Evolutionary conservation across 2,888 invertebrate genomes (phyloP).

Genomic region (Eucera pruinosa): DNA sequence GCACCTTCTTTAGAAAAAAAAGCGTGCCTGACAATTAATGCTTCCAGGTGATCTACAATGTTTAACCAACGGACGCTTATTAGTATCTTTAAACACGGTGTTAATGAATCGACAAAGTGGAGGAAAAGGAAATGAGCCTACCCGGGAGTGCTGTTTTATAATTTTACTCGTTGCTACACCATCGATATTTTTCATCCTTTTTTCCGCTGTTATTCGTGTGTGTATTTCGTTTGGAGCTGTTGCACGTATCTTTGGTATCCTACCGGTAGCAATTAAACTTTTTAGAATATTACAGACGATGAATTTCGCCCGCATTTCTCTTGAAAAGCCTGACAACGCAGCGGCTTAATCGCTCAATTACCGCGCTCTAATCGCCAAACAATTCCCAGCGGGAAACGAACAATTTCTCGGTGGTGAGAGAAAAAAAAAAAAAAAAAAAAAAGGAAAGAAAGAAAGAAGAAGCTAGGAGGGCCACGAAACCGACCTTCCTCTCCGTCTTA

Average conservation of each 20-base stretch:
- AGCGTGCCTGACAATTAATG: constrained; percentile 5
- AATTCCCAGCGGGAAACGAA: constrained; percentile 32
- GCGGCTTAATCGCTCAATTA: constrained; percentile 34
- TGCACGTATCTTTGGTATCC: background rate
- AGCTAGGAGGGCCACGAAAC: background rate
- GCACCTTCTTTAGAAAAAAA: background rate
- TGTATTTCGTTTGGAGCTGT: too few relatives aligned
- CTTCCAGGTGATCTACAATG: background rate
- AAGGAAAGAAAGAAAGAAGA: background rate
- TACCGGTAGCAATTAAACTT: background rate
- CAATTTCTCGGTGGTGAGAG: constrained; percentile 17
- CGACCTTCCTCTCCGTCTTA: background rate
- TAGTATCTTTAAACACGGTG: background rate
- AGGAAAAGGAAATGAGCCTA: too few relatives aligned
- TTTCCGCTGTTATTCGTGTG: too few relatives aligned
- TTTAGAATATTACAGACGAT: background rate
- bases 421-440: background rate
- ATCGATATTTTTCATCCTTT: too few relatives aligned
- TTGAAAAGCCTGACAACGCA: background rate
- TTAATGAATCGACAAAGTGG: background rate
- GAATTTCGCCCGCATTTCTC: background rate
- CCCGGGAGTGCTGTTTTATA: too few relatives aligned
- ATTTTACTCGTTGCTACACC: too few relatives aligned
- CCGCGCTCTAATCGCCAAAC: constrained; percentile 18
- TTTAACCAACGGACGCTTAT: background rate